phyloP scores from a whole-genome alignment of 2,797 vertebrate genomes.

The Thamnophis elegans region DNA sequence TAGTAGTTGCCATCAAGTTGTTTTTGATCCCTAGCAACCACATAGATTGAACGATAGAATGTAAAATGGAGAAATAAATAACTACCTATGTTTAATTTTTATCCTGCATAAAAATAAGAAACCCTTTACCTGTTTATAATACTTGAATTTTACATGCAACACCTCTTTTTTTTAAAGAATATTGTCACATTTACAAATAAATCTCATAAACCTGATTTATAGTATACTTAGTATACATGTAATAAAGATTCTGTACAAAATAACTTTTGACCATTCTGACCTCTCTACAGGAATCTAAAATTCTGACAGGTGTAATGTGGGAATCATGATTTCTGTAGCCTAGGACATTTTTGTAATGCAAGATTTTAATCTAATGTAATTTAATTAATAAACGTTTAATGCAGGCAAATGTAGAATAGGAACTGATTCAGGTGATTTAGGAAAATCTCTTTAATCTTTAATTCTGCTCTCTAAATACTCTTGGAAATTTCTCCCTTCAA shows the following conservation, averaged over 20 bases:
- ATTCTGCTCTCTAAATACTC: not conserved
- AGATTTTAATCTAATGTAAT: not conserved
- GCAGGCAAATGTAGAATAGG: constrained; percentile 7
- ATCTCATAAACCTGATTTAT: not conserved
- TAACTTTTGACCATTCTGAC: not conserved
- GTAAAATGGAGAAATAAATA: not conserved
- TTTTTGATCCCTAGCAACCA: not conserved
- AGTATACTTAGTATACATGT: not conserved
- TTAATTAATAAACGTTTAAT: not conserved
- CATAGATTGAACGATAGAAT: not conserved
- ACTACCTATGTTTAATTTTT: not conserved
- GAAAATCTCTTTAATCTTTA: not conserved
- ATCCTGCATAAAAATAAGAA: not conserved
- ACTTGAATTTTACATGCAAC: not conserved
- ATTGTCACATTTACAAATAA: not conserved
- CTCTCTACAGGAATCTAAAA: not conserved
- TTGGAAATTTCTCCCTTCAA: not conserved
- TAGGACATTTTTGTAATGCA: not conserved
- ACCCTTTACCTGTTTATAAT: not conserved
- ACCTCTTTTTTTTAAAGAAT: not conserved
- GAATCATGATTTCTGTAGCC: not conserved
- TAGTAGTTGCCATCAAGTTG: not conserved
- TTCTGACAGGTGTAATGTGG: not conserved
- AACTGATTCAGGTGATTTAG: fast-evolving
- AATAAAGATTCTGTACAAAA: not conserved